phyloP scores from a whole-genome alignment of 2,113 vertebrate genomes.

The Vireo altiloquus region DNA sequence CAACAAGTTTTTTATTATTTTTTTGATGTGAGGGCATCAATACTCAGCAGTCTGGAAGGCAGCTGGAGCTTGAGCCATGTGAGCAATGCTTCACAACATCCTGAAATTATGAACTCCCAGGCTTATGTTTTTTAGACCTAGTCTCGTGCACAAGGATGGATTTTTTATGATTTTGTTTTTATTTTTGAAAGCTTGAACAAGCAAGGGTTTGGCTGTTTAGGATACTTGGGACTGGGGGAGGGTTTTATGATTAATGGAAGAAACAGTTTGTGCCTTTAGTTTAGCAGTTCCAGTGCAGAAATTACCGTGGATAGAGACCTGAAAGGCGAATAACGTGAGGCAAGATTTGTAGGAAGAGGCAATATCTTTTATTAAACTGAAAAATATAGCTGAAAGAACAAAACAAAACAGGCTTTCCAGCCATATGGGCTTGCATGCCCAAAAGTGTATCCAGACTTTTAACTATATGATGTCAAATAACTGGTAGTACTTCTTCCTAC shows the following conservation, averaged over 20 bases:
- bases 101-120: neutral
- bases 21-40: neutral
- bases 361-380: conserved; percentile 38
- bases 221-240: neutral
- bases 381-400: neutral
- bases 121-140: neutral
- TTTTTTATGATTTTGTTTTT: conserved; percentile 30
- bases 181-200: conserved; percentile 37
- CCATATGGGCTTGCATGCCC: neutral
- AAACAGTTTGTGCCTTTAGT: neutral
- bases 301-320: neutral
- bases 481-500: neutral
- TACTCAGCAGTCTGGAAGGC: neutral
- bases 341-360: neutral
- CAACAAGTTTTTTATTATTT: neutral
- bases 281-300: neutral
- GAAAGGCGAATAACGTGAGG: conserved; percentile 2
- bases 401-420: neutral
- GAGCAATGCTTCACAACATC: neutral
- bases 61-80: neutral
- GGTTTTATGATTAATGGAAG: conserved; percentile 13
- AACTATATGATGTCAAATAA: neutral
- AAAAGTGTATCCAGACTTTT: neutral
- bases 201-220: neutral
- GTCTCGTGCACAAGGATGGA: neutral